These are phyloP conservation scores for Zapornia atra DNA, from an alignment of 2,113 vertebrate genomes.

Conservation along the genomic window DNA sequence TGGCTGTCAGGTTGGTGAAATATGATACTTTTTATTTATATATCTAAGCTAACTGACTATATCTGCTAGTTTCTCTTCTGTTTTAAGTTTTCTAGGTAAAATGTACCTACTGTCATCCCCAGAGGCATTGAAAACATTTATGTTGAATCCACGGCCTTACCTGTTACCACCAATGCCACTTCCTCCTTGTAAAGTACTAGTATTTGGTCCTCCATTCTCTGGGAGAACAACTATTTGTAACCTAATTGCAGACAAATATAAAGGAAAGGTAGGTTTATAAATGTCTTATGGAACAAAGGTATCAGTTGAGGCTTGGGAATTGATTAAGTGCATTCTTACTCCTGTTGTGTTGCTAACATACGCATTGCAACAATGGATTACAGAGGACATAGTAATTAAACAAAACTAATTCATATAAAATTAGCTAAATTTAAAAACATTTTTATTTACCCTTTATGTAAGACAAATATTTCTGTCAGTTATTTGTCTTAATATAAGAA, in stretches of 20 bases:
- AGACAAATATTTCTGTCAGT: not conserved
- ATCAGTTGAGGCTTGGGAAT: not conserved
- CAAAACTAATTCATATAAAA: not conserved
- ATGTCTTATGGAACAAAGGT: not conserved
- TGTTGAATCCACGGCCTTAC: conserved; percentile 84
- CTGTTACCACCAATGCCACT: conserved; percentile 90
- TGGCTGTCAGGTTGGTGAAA: conserved; percentile 83
- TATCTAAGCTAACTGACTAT: not conserved
- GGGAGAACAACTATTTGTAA: conserved; percentile 86
- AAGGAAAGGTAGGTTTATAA: conserved; percentile 71
- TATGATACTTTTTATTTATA: not conserved
- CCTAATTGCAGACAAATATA: conserved; percentile 82
- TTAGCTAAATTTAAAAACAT: not conserved
- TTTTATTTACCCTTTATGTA: not conserved
- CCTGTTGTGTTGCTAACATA: not conserved
- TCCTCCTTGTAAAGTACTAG: conserved; percentile 84
- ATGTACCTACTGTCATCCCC: conserved; percentile 87
- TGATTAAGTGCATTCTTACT: not conserved
- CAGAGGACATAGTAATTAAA: not conserved
- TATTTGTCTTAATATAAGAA: not conserved
- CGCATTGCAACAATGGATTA: not conserved
- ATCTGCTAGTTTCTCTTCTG: not conserved
- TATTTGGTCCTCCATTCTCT: conserved; percentile 82
- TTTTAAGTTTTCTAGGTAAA: conserved; percentile 91
- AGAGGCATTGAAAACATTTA: conserved; percentile 82